These are phyloP conservation scores for Papilio polytes DNA, from an alignment of 1,140 invertebrate genomes.

Conservation along the genomic window DNA sequence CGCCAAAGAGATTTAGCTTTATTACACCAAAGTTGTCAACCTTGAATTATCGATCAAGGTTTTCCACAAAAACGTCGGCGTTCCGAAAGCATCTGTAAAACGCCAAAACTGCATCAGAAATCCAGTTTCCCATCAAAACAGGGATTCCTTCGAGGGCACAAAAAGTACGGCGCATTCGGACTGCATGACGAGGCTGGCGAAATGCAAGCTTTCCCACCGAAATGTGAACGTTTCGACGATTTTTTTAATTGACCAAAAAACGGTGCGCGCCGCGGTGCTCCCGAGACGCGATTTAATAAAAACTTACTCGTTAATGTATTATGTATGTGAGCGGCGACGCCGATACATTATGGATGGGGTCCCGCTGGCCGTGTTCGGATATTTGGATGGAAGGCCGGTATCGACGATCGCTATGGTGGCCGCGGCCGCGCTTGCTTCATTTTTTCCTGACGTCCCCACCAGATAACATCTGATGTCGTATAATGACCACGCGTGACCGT, in stretches of 20 bases:
- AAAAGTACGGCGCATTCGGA: conserved; percentile 65
- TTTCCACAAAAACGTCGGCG: conserved; percentile 51
- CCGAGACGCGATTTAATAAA: conserved; percentile 78
- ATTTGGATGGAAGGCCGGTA: conserved; percentile 76
- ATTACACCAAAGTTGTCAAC: conserved; percentile 44
- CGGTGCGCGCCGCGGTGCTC: conserved; percentile 55
- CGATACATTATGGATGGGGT: conserved; percentile 79
- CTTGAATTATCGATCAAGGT: conserved; percentile 57
- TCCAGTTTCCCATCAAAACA: conserved; percentile 65
- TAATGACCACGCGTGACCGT: conserved; percentile 47
- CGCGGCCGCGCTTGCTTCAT: conserved; percentile 44
- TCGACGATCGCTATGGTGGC: conserved; percentile 72
- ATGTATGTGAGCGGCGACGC: conserved; percentile 73
- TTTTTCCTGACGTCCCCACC: conserved; percentile 59
- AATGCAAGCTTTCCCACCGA: conserved; percentile 76
- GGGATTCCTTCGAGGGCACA: conserved; percentile 56
- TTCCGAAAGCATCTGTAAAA: conserved; percentile 50
- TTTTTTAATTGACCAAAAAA: conserved; percentile 78
- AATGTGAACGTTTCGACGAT: conserved; percentile 67
- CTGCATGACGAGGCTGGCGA: conserved; percentile 60
- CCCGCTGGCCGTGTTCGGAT: conserved; percentile 72
- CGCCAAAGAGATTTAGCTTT: conserved; percentile 13
- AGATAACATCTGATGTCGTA: conserved; percentile 66
- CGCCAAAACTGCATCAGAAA: conserved; percentile 54
- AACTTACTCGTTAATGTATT: conserved; percentile 80